A percentile compares a stretch with the other conserved stretches of the same genome.
Evolutionary conservation across 2,113 vertebrate species (phyloP).

Genomic region (Neodontobutis hainanensis): DNA sequence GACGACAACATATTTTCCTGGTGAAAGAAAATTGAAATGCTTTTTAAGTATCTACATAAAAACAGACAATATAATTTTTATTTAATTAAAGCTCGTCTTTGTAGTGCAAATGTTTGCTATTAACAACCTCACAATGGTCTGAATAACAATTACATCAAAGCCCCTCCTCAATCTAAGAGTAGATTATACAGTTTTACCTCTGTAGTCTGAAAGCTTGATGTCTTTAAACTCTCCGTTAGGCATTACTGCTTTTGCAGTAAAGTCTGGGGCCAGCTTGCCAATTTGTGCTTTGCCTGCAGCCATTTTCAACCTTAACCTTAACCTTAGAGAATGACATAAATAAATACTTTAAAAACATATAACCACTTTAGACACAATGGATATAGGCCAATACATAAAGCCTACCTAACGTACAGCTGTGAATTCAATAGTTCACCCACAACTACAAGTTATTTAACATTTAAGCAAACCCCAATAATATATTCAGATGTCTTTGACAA

Average conservation of each 20-base stretch:
- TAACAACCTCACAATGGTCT: constrained; percentile 30
- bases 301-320: constrained; percentile 89
- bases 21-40: constrained; percentile 3
- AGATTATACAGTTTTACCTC: constrained; percentile 78
- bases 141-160: constrained; percentile 36
- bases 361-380: no score
- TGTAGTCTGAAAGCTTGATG: constrained; percentile 89
- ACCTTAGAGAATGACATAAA: no score
- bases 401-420: no score
- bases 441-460: no score
- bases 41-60: neutral
- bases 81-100: constrained; percentile 28
- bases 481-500: no score
- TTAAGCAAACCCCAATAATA: no score
- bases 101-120: constrained; percentile 37
- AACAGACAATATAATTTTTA: neutral
- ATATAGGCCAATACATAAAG: no score
- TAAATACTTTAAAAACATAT: no score
- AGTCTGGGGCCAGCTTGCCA: constrained; percentile 91
- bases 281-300: constrained; percentile 93
- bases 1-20: constrained; percentile 94
- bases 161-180: neutral
- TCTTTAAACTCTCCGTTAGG: constrained; percentile 93
- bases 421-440: no score
- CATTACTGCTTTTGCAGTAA: constrained; percentile 94